Evolutionary conservation across 2,113 vertebrate genomes (phyloP).

Genomic region (Hyaena hyaena): DNA sequence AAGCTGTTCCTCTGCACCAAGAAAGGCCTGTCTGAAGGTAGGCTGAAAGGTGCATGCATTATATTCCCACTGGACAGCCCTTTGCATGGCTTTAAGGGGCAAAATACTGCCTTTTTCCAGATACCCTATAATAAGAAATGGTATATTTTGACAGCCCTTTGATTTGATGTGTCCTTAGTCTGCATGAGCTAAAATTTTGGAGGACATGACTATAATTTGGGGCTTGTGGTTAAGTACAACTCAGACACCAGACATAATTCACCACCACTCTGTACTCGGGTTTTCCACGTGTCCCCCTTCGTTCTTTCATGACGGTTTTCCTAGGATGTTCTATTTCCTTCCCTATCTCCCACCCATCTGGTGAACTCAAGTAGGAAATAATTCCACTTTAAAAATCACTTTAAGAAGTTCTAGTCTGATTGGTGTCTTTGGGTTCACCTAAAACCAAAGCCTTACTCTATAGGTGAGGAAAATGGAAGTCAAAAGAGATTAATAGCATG

Average conservation of each 20-base stretch:
- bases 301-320: background rate
- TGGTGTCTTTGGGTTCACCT: background rate
- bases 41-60: background rate
- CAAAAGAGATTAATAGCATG: background rate
- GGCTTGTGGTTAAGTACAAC: background rate
- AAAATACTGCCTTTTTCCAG: background rate
- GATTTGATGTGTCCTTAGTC: background rate
- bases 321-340: background rate
- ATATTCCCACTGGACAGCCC: background rate
- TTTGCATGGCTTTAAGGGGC: background rate
- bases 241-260: background rate
- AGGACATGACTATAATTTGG: background rate
- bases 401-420: background rate
- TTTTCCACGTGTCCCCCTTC: background rate
- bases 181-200: background rate
- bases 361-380: background rate
- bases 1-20: background rate
- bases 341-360: background rate
- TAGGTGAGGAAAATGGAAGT: background rate
- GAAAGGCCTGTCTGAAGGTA: background rate
- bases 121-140: constrained; percentile 34
- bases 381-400: background rate
- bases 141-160: constrained; percentile 28
- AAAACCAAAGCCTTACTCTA: background rate
- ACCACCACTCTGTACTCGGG: background rate